Evolutionary conservation across 1,140 invertebrate genomes (phyloP).

Genomic region (Heliconius hermathena): DNA sequence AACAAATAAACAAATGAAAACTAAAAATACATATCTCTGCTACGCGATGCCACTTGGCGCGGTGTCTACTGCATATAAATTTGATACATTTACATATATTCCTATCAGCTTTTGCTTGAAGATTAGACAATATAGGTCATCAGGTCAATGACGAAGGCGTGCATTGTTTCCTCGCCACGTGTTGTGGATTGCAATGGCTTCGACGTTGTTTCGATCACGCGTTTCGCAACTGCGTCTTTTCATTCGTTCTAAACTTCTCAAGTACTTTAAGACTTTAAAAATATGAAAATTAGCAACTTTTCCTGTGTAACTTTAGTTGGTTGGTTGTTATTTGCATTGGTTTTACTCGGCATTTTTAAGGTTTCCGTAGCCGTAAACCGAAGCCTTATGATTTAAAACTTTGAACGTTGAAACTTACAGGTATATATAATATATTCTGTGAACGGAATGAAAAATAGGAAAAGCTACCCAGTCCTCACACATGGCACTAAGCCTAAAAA

Average conservation of each 20-base stretch:
- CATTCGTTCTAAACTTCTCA: not conserved
- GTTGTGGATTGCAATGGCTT: slow-evolving; percentile 23
- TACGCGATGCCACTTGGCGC: not conserved
- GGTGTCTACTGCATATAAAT: not conserved
- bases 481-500: too few relatives aligned
- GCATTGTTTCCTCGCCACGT: slow-evolving; percentile 26
- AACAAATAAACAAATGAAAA: not conserved
- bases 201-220: slow-evolving; percentile 13
- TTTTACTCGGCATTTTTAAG: too few relatives aligned
- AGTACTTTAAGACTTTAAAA: too few relatives aligned
- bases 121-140: slow-evolving; percentile 22
- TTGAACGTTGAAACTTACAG: too few relatives aligned
- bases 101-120: not conserved
- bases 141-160: slow-evolving; percentile 17
- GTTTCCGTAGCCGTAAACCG: too few relatives aligned
- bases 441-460: too few relatives aligned
- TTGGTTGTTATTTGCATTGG: too few relatives aligned
- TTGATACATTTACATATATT: slow-evolving; percentile 5
- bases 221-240: not conserved
- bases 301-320: too few relatives aligned
- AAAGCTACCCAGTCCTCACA: too few relatives aligned
- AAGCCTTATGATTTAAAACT: too few relatives aligned
- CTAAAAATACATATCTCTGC: not conserved
- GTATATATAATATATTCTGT: too few relatives aligned
- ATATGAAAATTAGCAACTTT: too few relatives aligned